These are phyloP conservation scores for Tuta absoluta DNA, from an alignment of 2,888 invertebrate genomes.

Conservation along the genomic window DNA sequence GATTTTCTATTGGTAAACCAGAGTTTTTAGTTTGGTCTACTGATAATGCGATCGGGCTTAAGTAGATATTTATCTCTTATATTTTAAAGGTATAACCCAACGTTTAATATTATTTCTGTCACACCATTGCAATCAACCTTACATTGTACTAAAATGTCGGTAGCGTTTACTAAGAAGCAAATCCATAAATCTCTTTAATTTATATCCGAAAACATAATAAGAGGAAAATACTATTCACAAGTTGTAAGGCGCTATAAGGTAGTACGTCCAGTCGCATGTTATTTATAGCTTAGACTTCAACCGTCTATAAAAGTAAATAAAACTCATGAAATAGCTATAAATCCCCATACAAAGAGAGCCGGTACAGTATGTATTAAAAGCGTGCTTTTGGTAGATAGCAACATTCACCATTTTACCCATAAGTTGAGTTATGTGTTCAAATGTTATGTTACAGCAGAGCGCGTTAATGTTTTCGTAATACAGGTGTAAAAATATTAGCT, in stretches of 20 bases:
- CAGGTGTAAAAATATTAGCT: no score
- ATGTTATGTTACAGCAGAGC: constrained; percentile 37
- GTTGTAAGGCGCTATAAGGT: constrained; percentile 58
- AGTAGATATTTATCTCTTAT: no score
- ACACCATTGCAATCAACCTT: constrained; percentile 44
- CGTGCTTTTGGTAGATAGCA: constrained; percentile 52
- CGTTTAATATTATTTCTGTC: constrained; percentile 45
- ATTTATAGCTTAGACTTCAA: constrained; percentile 72
- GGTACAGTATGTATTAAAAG: constrained; percentile 55
- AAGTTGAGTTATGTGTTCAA: constrained; percentile 50
- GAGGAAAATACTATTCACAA: constrained; percentile 74
- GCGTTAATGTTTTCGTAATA: constrained; percentile 51
- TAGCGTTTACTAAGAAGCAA: constrained; percentile 50
- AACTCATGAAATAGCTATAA: constrained; percentile 76
- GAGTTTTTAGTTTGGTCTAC: no score
- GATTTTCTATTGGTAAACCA: no score
- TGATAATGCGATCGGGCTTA: no score
- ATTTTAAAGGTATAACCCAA: constrained; percentile 24
- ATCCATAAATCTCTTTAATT: constrained; percentile 75
- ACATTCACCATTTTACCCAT: constrained; percentile 38
- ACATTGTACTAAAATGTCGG: constrained; percentile 49
- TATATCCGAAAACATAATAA: constrained; percentile 78
- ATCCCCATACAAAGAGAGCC: constrained; percentile 69
- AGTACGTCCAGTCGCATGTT: constrained; percentile 61
- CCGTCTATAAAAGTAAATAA: constrained; percentile 79